Conservation (phyloP, 2,888 invertebrate genomes). For the Seira musarum region DNA sequence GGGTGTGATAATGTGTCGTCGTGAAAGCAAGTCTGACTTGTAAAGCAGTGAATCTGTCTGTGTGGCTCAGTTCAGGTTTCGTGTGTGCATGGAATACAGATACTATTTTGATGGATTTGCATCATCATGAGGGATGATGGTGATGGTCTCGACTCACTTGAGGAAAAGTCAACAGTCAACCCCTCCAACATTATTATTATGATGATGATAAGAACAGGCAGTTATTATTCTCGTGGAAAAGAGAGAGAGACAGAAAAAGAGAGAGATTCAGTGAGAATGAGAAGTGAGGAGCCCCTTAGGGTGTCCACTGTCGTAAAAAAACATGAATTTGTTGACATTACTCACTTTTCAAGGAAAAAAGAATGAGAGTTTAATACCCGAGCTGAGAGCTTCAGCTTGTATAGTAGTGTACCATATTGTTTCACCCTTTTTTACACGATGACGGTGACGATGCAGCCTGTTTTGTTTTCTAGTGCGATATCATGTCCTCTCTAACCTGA, state of each 20-base stretch:
- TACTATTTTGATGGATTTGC: slow-evolving; percentile 50
- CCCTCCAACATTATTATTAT: slow-evolving; percentile 15
- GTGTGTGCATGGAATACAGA: slow-evolving; percentile 54
- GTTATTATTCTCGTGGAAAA: slow-evolving; percentile 40
- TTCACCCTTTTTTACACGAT: slow-evolving; percentile 4
- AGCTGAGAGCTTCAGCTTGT: neutral
- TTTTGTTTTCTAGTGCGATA: neutral
- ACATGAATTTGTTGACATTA: slow-evolving; percentile 66
- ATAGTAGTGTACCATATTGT: neutral
- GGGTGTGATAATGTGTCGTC: slow-evolving; percentile 62
- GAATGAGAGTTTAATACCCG: neutral
- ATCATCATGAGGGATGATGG: neutral
- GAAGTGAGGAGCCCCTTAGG: slow-evolving; percentile 59
- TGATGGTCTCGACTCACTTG: neutral
- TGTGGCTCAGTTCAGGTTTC: slow-evolving; percentile 22
- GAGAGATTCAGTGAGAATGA: slow-evolving; percentile 27
- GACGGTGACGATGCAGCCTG: neutral
- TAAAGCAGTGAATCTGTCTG: neutral
- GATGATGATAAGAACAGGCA: slow-evolving; percentile 46
- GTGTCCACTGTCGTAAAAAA: slow-evolving; percentile 62
- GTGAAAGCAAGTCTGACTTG: slow-evolving; percentile 33
- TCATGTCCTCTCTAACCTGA: slow-evolving; percentile 1
- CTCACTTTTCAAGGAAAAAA: slow-evolving; percentile 25
- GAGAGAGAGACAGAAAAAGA: no score
- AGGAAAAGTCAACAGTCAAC: slow-evolving; percentile 1